Evolutionary conservation across 1,140 invertebrate species (phyloP), one percentile per base, ranked within the genome.

Genomic region (Acromyrmex heyeri): DNA sequence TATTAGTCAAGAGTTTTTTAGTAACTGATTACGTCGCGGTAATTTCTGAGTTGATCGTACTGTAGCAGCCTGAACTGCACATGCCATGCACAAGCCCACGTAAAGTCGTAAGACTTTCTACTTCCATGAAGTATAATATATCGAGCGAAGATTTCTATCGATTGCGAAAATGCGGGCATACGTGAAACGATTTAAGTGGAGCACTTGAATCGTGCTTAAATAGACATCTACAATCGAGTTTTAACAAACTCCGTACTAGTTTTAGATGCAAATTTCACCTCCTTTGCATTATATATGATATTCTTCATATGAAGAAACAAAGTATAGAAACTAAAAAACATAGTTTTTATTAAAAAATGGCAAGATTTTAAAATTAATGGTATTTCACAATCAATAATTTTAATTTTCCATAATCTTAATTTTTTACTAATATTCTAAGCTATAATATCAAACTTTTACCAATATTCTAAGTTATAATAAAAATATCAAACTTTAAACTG

Each of bases 81-180:
- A 34, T 24, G 38, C 24, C 24, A 24, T 21, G 3, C 4, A 16
- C 34, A 27, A 21, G 14, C 65, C 8, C 44, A 67, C 44, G 61
- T 65, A 64, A 59, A 86, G 86, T 69, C 59, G 79, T 73, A 90
- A 86, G 86, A 94, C 94, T 95, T 95, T 95, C 91, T 92, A 92
- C 88, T 94, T 93, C 76, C 91, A 90, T 86, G 85, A 88, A 77
- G 86, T 91, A 83, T 34, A 87, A 86, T 90, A 83, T 61, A 86
- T 91, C 86, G 73, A 21, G 65, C 85, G 59, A 89, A 90, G 86
- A 91, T 92, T 92, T 93, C 90, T 90, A 92, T 91, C 85, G 91
- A 92, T 94, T 91, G 90, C 73, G 90, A 91, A 90, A 90, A 91
- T 90, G 30, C 67, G 50, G 14, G 53, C 65, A 48, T 67, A 48